These are phyloP conservation scores for Amphipoea lucens DNA, from an alignment of 2,888 invertebrate genomes.

Conservation along the genomic window DNA sequence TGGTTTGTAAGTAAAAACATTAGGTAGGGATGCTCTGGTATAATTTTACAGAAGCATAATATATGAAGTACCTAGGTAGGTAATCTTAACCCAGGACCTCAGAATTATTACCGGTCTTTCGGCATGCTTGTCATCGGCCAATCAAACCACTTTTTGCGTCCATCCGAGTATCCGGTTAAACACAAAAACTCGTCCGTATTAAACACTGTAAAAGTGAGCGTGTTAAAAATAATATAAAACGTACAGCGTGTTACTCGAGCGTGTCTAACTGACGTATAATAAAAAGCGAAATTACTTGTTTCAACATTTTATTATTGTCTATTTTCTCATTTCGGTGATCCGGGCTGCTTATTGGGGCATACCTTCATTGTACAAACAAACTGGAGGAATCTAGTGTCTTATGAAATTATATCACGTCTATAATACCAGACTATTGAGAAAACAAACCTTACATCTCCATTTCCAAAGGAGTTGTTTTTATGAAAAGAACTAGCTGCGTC, in stretches of 20 bases:
- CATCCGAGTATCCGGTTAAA: conserved; percentile 45
- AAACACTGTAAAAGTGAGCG: conserved; percentile 53
- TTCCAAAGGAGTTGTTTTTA: not conserved
- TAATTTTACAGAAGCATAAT: conserved; percentile 1
- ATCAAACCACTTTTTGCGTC: conserved; percentile 54
- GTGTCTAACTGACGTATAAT: conserved; percentile 49
- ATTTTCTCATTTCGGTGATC: conserved; percentile 40
- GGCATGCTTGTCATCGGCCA: conserved; percentile 26
- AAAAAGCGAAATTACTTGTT: conserved; percentile 62
- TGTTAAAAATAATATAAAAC: conserved; percentile 49
- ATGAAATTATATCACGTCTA: not conserved
- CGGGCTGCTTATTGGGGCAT: conserved; percentile 28
- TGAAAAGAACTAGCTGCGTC: no score
- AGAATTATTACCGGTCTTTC: conserved; percentile 35
- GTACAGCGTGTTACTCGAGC: conserved; percentile 57
- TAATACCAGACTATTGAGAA: not conserved
- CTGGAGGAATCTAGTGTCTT: not conserved
- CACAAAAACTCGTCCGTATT: conserved; percentile 40
- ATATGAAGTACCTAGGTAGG: no score
- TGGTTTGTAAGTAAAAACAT: not conserved
- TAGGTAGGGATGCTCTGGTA: not conserved
- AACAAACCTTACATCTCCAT: not conserved
- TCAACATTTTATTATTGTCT: conserved; percentile 28
- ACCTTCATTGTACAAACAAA: conserved; percentile 27
- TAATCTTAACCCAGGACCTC: conserved; percentile 2